Percentiles rank a stretch among this genome's conserved stretches.
phyloP scores from a whole-genome alignment of 2,888 invertebrate species.

The Agrotis exclamationis region DNA sequence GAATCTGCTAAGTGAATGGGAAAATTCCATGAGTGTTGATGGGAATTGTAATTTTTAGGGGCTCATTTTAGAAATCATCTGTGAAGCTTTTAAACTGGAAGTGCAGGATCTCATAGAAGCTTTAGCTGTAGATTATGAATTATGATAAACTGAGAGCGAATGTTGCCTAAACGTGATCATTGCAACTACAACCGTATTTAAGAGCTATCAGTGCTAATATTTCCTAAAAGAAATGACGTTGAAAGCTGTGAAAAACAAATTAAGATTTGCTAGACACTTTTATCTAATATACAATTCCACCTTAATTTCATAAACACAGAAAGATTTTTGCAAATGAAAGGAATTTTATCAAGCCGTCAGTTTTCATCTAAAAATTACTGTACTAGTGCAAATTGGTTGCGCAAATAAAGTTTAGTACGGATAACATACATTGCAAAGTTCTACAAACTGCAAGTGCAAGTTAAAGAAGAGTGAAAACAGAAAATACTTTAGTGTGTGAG shows the following conservation, averaged over 20 bases:
- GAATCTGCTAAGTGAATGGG: neutral
- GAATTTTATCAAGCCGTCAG: too few relatives aligned
- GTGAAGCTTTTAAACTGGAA: neutral
- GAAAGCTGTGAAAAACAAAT: too few relatives aligned
- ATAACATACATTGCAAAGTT: neutral
- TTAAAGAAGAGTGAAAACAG: slow-evolving; percentile 26
- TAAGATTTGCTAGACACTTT: too few relatives aligned
- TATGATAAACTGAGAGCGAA: neutral
- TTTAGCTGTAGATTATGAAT: neutral
- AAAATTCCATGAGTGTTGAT: neutral
- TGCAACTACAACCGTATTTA: too few relatives aligned
- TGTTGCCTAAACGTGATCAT: too few relatives aligned
- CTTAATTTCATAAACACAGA: too few relatives aligned
- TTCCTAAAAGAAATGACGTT: too few relatives aligned
- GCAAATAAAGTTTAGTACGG: neutral
- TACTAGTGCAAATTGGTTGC: neutral
- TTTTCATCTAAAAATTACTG: too few relatives aligned
- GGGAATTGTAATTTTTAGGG: neutral
- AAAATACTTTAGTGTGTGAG: slow-evolving; percentile 9
- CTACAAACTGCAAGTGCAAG: slow-evolving; percentile 19
- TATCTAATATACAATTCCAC: too few relatives aligned
- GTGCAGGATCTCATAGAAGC: neutral
- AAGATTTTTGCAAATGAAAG: too few relatives aligned
- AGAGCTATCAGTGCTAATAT: too few relatives aligned
- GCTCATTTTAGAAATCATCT: neutral